A percentile compares a stretch with the other conserved stretches of the same genome.
Conservation (phyloP, 2,888 invertebrate species). For the Psylliodes chrysocephalus region DNA sequence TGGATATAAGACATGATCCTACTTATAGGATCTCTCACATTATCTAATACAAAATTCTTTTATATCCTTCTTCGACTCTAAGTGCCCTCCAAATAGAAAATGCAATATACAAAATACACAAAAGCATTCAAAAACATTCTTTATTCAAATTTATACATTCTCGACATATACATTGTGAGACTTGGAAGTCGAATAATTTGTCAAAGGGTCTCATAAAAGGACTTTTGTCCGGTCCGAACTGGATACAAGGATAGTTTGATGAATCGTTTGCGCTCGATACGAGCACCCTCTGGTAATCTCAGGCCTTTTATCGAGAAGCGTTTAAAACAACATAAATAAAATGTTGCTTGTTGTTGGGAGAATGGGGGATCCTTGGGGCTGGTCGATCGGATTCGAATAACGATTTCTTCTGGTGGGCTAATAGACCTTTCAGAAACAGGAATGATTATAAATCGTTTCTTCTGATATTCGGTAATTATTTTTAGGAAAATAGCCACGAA, state of each 20-base stretch:
- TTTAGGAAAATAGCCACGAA: neutral
- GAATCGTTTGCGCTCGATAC: conserved; percentile 36
- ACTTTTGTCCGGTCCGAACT: neutral
- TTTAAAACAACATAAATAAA: conserved; percentile 46
- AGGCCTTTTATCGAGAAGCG: conserved; percentile 39
- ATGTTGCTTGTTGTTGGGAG: conserved; percentile 37
- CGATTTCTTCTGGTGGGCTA: conserved; percentile 41
- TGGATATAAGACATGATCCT: too few relatives aligned
- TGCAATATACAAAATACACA: neutral
- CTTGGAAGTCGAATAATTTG: conserved; percentile 15
- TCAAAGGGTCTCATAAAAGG: conserved; percentile 11
- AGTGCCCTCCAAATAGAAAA: neutral
- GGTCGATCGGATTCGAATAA: conserved; percentile 14
- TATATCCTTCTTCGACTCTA: neutral
- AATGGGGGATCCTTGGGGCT: neutral
- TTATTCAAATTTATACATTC: neutral
- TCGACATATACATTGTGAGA: too few relatives aligned
- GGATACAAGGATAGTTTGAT: conserved; percentile 38
- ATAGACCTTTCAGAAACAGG: conserved; percentile 50
- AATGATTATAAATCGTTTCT: conserved; percentile 50
- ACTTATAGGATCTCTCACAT: too few relatives aligned
- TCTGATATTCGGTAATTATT: conserved; percentile 34
- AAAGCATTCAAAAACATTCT: conserved; percentile 9
- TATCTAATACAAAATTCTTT: neutral
- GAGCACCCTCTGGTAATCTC: conserved; percentile 41